A percentile compares a stretch with the other conserved stretches of the same genome.
These are phyloP conservation scores for Sitobion miscanthi DNA, from an alignment of 1,140 invertebrate genomes.

Conservation along the genomic window DNA sequence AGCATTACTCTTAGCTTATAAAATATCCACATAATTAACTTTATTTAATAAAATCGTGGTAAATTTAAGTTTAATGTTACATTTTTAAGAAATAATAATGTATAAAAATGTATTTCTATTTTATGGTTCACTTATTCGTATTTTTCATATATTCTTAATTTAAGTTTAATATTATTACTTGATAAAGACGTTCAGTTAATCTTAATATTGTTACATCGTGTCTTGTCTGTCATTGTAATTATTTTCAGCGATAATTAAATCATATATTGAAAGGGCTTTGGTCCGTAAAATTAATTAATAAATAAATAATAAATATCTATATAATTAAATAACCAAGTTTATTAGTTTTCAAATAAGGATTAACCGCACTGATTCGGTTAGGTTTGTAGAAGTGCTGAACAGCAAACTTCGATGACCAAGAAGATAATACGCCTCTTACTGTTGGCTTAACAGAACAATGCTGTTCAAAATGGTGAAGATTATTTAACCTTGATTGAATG, in stretches of 20 bases:
- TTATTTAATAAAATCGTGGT: neutral
- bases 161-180: neutral
- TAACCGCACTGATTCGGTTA: neutral
- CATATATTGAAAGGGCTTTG: neutral
- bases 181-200: neutral
- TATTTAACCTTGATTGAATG: neutral
- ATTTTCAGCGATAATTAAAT: neutral
- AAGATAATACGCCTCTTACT: neutral
- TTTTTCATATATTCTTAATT: too few species aligned
- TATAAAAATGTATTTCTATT: neutral
- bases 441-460: neutral
- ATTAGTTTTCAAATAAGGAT: neutral
- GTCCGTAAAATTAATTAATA: neutral
- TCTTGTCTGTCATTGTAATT: neutral
- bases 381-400: neutral
- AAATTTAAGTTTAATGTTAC: neutral
- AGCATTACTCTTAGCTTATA: too few species aligned
- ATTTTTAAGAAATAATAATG: neutral
- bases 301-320: neutral
- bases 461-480: neutral
- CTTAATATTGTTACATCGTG: neutral
- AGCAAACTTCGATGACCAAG: neutral
- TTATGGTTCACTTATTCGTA: neutral
- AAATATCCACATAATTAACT: neutral
- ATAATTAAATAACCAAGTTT: neutral